phyloP scores from a whole-genome alignment of 2,888 invertebrate genomes.

The Dromius quadrimaculatus region DNA sequence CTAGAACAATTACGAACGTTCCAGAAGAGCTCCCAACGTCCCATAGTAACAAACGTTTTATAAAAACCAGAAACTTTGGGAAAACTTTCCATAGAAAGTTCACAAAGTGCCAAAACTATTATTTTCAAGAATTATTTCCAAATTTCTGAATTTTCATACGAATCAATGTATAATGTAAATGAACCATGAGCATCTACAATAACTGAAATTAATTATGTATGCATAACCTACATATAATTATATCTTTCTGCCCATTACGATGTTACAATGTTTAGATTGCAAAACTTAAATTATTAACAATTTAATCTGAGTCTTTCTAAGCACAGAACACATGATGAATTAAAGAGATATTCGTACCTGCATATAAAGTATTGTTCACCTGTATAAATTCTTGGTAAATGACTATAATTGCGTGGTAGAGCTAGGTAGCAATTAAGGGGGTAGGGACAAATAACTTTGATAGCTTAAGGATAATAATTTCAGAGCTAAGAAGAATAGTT shows the following conservation, averaged over 20 bases:
- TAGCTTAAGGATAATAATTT: conserved; percentile 20
- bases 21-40: too few species aligned
- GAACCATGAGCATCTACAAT: too few species aligned
- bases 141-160: too few species aligned
- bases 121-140: too few species aligned
- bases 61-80: too few species aligned
- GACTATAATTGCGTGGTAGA: conserved; percentile 7
- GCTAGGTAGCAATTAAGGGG: conserved; percentile 7
- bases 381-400: conserved; percentile 13
- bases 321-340: conserved; percentile 8
- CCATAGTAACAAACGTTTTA: too few species aligned
- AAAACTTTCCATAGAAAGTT: too few species aligned
- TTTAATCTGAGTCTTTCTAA: conserved; percentile 12
- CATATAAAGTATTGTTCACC: conserved; percentile 17
- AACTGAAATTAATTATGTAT: conserved; percentile 19
- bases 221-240: conserved; percentile 26
- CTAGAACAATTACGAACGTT: too few species aligned
- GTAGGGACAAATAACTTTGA: not conserved
- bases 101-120: too few species aligned
- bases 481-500: not conserved
- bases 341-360: not conserved
- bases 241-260: conserved; percentile 6
- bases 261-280: conserved; percentile 29
- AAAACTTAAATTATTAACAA: conserved; percentile 29
- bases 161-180: too few species aligned